Evolutionary conservation across 2,113 vertebrate species (phyloP), one percentile per base, ranked within the genome.

Genomic region (Seriola dumerili): DNA sequence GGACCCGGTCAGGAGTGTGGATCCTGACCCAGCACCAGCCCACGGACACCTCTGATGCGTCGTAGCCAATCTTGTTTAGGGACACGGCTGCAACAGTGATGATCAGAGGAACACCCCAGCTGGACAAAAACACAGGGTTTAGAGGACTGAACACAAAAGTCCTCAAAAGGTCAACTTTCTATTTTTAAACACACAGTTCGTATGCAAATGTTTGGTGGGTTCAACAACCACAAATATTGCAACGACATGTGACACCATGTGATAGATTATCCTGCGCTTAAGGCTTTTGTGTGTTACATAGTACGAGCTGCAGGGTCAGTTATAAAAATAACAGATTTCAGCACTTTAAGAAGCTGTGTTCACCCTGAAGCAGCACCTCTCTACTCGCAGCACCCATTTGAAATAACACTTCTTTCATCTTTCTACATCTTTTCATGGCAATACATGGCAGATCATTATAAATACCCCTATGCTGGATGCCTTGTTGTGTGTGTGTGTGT

Each of bases 1-100:
- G 67, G 4, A 99, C 67, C 0, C 88, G 94, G 70, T 99, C 97
- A n/a, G 94, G 72, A 0, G 95, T 95, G 0, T 95, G 61, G 84
- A 99, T 93, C 80, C 95, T 92, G 40, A 99, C 92, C 98, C 98
- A 99, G 88, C 98, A 99, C 98, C 98, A 99, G 92, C 98, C 98
- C 64, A 99, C 98, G 0, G 98, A 99, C 50, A 99, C 97, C 0
- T 98, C 97, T 0, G 98, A 99, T 0, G 97, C 98, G 0, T 99
- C 96, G 0, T 98, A 99, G 69, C 98, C 98, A 0, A 99, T 99
- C 93, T 99, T 99, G 84, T 94, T 95, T 8, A 99, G 94, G 2
- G 85, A 87, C 7, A 99, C 95, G 0, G 98, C 98, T 0, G 95
- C 93, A 10, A 91, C 86, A 0, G 97, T 99, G 89, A 99, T 98